A percentile compares a stretch with the other conserved stretches of the same genome.
phyloP scores from a whole-genome alignment of 2,888 invertebrate species.

The Sinotaia quadrata region DNA sequence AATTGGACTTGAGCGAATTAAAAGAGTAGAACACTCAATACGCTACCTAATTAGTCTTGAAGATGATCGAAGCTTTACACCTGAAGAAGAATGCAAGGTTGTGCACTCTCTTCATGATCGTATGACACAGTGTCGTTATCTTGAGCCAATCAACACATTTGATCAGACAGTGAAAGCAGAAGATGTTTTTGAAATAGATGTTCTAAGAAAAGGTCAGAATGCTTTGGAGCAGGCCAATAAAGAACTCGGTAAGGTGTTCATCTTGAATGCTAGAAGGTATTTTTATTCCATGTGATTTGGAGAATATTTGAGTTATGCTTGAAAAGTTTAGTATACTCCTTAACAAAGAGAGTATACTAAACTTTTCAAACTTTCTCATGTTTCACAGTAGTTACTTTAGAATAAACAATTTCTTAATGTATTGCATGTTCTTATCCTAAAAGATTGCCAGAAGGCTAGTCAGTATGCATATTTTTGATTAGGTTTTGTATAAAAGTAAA shows the following conservation, averaged over 20 bases:
- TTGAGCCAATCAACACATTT: slow-evolving; percentile 77
- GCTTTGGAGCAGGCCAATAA: slow-evolving; percentile 87
- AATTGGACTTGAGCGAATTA: slow-evolving; percentile 83
- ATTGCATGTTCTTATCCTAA: too few relatives aligned
- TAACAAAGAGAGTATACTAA: too few relatives aligned
- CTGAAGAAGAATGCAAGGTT: slow-evolving; percentile 51
- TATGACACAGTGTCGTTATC: slow-evolving; percentile 93
- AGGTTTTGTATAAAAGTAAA: too few relatives aligned
- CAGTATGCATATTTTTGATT: too few relatives aligned
- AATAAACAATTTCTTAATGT: too few relatives aligned
- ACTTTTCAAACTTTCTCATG: too few relatives aligned
- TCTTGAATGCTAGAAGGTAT: too few relatives aligned
- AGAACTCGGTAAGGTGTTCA: slow-evolving; percentile 78
- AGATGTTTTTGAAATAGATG: slow-evolving; percentile 86
- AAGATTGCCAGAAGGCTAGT: too few relatives aligned
- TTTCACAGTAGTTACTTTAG: too few relatives aligned
- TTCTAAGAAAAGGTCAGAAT: slow-evolving; percentile 82
- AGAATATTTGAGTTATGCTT: too few relatives aligned
- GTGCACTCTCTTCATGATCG: slow-evolving; percentile 81
- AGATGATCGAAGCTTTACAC: slow-evolving; percentile 33
- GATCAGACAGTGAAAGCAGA: slow-evolving; percentile 77
- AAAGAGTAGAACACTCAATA: slow-evolving; percentile 80
- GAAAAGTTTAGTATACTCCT: too few relatives aligned
- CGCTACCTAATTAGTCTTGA: slow-evolving; percentile 76
- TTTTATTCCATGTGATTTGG: too few relatives aligned